Conservation (phyloP, 2,797 vertebrate species). For the Microhierax caerulescens region DNA sequence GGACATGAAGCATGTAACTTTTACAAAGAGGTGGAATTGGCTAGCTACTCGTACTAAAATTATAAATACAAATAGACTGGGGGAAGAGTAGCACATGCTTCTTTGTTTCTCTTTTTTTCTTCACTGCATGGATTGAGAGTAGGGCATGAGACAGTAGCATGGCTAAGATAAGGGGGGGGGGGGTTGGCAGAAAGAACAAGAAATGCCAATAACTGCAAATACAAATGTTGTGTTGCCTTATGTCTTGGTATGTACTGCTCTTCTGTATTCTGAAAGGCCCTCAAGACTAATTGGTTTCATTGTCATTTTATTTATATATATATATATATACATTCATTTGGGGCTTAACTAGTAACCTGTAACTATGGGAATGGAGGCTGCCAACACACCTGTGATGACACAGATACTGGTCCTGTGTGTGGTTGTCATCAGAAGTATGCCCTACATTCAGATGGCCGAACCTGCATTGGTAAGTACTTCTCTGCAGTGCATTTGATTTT, state of each 20-base stretch:
- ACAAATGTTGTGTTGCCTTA: background rate
- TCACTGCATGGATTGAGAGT: background rate
- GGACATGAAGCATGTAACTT: background rate
- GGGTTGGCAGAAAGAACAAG: background rate
- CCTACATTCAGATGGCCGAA: constrained; percentile 92
- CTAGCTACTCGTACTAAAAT: background rate
- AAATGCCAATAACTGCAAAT: background rate
- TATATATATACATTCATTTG: constrained; percentile 57
- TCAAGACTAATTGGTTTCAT: constrained; percentile 70
- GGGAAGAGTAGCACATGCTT: background rate
- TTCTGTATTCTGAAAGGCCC: background rate
- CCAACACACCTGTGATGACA: constrained; percentile 97
- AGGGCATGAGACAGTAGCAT: background rate
- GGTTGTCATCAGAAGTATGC: constrained; percentile 98
- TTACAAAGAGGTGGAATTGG: background rate
- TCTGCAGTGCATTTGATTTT: background rate
- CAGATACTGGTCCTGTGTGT: constrained; percentile 89
- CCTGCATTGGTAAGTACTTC: constrained; percentile 92
- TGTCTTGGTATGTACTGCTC: constrained; percentile 26
- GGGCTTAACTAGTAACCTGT: constrained; percentile 91
- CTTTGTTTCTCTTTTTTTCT: background rate
- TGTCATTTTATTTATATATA: constrained; percentile 74
- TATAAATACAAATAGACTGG: background rate
- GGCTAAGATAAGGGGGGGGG: background rate
- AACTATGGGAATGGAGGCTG: constrained; percentile 99